A percentile compares a stretch with the other conserved stretches of the same genome.
Evolutionary conservation across 2,797 vertebrate genomes (phyloP).

Genomic region (Sciaenops ocellatus): DNA sequence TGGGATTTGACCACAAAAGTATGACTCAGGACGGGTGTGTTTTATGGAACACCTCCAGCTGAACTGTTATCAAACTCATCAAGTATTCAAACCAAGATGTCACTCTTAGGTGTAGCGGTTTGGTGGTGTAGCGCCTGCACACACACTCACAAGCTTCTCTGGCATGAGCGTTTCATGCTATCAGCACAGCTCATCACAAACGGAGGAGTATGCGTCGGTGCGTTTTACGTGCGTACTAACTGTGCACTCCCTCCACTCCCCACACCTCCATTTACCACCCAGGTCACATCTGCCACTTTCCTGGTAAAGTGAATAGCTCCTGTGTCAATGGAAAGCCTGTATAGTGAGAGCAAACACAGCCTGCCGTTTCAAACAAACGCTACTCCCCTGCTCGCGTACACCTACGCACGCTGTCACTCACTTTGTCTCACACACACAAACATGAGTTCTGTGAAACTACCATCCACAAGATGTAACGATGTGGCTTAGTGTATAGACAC

Average conservation of each 20-base stretch:
- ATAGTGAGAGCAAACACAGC: slow-evolving; percentile 21
- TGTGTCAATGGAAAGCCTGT: slow-evolving; percentile 32
- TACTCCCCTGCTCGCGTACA: slow-evolving; percentile 40
- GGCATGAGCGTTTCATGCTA: slow-evolving; percentile 32
- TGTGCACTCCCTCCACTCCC: slow-evolving; percentile 32
- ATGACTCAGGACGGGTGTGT: neutral
- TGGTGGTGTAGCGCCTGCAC: slow-evolving; percentile 40
- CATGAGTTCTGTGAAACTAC: slow-evolving; percentile 58
- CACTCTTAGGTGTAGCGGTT: slow-evolving; percentile 14
- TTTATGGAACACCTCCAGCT: neutral
- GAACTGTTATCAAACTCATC: neutral
- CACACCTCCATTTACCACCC: slow-evolving; percentile 47
- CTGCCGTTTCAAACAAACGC: slow-evolving; percentile 40
- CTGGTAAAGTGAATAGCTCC: slow-evolving; percentile 40
- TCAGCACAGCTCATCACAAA: slow-evolving; percentile 53
- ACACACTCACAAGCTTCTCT: slow-evolving; percentile 29
- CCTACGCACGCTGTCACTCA: slow-evolving; percentile 60
- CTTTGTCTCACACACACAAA: slow-evolving; percentile 47
- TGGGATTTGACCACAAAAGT: no score
- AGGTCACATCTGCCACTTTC: slow-evolving; percentile 49
- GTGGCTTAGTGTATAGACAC: slow-evolving; percentile 55
- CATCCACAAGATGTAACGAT: slow-evolving; percentile 62
- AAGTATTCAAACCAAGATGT: neutral
- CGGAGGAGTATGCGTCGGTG: slow-evolving; percentile 50
- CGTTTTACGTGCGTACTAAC: slow-evolving; percentile 26